A percentile compares a stretch with the other conserved stretches of the same genome.
Evolutionary conservation across 2,113 vertebrate species (phyloP).

Genomic region (Micronycteris hirsuta): DNA sequence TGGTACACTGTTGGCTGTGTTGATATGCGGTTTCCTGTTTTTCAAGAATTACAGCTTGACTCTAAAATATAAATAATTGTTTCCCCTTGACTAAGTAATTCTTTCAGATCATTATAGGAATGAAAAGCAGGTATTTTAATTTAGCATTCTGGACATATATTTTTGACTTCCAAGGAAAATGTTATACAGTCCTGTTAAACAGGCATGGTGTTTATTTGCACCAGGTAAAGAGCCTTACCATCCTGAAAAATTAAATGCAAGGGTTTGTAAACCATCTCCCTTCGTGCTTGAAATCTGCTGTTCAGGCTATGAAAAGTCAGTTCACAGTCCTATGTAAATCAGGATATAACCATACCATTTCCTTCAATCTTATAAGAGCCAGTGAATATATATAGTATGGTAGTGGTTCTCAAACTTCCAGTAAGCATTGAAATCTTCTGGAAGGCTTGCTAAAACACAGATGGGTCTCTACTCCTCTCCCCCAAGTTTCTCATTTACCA

Average conservation of each 20-base stretch:
- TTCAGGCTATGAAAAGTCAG: background rate
- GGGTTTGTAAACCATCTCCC: background rate
- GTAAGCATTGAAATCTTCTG: background rate
- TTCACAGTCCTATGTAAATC: background rate
- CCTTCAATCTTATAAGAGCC: background rate
- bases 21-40: conserved; percentile 74
- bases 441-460: background rate
- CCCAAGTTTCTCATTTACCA: background rate
- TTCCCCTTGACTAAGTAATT: conserved; percentile 58
- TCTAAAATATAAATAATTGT: conserved; percentile 65
- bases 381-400: background rate
- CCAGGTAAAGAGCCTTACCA: background rate
- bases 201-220: background rate
- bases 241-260: conserved; percentile 23
- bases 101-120: conserved; percentile 43
- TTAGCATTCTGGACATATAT: background rate
- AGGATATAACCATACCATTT: background rate
- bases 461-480: background rate
- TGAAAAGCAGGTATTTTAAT: conserved; percentile 33
- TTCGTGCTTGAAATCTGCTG: background rate
- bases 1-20: conserved; percentile 48
- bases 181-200: background rate
- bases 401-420: background rate
- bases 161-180: conserved; percentile 1
- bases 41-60: conserved; percentile 67